These are phyloP conservation scores for Ailurus styani DNA, from an alignment of 2,113 vertebrate genomes.

Conservation along the genomic window DNA sequence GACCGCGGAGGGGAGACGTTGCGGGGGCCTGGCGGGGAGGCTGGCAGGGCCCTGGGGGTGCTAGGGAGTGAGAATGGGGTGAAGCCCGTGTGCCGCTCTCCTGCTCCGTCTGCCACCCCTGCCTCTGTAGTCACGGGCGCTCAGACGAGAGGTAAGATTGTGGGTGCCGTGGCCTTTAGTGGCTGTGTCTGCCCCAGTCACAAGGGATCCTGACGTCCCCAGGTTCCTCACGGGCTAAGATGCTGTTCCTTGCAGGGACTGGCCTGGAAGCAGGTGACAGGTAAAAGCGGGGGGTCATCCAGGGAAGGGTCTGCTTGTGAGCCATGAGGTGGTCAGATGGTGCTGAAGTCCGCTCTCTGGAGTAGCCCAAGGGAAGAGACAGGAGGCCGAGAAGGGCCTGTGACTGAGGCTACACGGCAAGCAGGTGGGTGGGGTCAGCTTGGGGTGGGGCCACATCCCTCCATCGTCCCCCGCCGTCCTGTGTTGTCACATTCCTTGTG, in stretches of 20 bases:
- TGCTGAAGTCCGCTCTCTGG: fast-evolving
- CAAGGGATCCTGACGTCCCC: fast-evolving
- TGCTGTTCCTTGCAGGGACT: not conserved
- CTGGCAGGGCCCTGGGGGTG: not conserved
- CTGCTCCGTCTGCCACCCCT: not conserved
- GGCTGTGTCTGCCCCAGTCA: not conserved
- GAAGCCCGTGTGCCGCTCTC: not conserved
- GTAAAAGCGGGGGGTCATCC: not conserved
- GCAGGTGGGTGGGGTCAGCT: not conserved
- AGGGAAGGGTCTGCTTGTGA: not conserved
- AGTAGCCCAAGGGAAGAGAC: not conserved
- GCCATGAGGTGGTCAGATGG: not conserved
- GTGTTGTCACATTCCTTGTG: not conserved
- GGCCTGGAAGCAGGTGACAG: not conserved
- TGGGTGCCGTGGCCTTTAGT: not conserved
- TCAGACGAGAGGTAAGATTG: not conserved
- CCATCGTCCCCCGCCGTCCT: not conserved
- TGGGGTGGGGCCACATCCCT: not conserved
- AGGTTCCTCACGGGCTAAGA: fast-evolving
- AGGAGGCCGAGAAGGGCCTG: not conserved
- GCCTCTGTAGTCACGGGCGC: not conserved
- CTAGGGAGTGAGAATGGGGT: not conserved
- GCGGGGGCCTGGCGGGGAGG: not conserved
- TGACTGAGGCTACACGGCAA: not conserved
- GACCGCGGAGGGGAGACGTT: not conserved